A percentile compares a stretch with the other conserved stretches of the same genome.
phyloP scores from a whole-genome alignment of 2,888 invertebrate species.

The Apotomis turbidana region DNA sequence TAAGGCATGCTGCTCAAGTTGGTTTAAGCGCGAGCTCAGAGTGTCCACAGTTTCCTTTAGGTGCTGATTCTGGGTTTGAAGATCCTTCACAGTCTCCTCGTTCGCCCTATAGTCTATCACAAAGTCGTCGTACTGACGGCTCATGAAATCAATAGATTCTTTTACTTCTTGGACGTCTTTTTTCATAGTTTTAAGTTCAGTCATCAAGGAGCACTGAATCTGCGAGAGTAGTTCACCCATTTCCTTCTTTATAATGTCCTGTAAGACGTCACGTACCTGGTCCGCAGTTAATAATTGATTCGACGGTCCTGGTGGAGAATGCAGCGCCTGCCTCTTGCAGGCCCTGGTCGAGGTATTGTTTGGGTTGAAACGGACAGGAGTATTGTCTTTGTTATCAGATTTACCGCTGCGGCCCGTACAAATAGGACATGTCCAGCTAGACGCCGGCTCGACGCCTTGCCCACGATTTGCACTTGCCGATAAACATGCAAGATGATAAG shows the following conservation, averaged over 20 bases:
- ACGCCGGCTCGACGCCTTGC: too few relatives aligned
- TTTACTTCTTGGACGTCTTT: constrained; percentile 16
- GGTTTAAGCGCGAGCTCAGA: constrained; percentile 19
- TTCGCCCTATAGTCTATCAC: not conserved
- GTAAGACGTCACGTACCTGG: not conserved
- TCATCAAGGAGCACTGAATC: too few relatives aligned
- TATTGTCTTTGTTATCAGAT: not conserved
- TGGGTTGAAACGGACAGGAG: not conserved
- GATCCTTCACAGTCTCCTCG: not conserved
- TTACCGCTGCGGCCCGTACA: too few relatives aligned
- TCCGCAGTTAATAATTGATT: not conserved
- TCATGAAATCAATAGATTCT: constrained; percentile 32
- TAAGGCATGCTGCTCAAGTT: constrained; percentile 40
- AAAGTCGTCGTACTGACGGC: constrained; percentile 12
- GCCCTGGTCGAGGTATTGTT: not conserved
- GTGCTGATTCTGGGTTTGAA: constrained; percentile 1
- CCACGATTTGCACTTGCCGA: too few relatives aligned
- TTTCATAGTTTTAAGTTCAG: not conserved
- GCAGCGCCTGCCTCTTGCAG: not conserved
- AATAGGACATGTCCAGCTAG: too few relatives aligned
- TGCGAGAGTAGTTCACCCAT: not conserved
- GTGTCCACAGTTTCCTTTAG: constrained; percentile 32
- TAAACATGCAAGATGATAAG: too few relatives aligned
- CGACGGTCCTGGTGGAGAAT: not conserved
- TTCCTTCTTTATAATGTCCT: not conserved